Evolutionary conservation across 2,113 vertebrate genomes (phyloP).

Genomic region (Lathamus discolor): DNA sequence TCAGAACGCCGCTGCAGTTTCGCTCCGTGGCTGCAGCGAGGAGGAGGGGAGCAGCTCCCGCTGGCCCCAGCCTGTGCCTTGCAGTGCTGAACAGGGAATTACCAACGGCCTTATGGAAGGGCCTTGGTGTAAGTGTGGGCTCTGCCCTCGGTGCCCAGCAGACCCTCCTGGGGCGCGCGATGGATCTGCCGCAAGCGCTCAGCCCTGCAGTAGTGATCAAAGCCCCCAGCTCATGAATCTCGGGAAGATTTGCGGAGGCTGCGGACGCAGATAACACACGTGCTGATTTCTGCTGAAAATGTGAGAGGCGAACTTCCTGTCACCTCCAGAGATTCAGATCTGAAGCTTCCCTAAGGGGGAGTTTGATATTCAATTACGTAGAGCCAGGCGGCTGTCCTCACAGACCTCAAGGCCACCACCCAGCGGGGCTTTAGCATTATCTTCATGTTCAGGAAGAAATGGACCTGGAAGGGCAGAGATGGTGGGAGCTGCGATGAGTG

Average conservation of each 20-base stretch:
- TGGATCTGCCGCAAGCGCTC: not conserved
- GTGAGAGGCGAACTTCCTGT: not conserved
- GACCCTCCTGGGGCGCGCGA: not conserved
- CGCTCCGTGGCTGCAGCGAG: not conserved
- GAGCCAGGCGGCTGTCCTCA: not conserved
- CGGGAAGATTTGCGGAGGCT: constrained; percentile 43
- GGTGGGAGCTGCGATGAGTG: not conserved
- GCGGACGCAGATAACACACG: constrained; percentile 21
- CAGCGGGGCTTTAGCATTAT: not conserved
- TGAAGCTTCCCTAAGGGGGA: not conserved
- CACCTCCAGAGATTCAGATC: not conserved
- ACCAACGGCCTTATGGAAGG: not conserved
- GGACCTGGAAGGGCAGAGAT: not conserved
- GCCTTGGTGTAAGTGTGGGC: not conserved
- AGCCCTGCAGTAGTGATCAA: not conserved
- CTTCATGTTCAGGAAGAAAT: not conserved
- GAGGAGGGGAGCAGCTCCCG: not conserved
- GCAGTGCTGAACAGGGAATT: not conserved
- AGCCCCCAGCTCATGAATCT: constrained; percentile 2
- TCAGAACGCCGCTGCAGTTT: not conserved
- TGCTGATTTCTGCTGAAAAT: not conserved
- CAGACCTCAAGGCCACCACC: not conserved
- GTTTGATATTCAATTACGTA: not conserved
- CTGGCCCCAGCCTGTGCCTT: not conserved
- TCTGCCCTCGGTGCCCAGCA: not conserved